A percentile compares a stretch with the other conserved stretches of the same genome.
phyloP scores from a whole-genome alignment of 2,797 vertebrate genomes.

The Buceros bicornis region DNA sequence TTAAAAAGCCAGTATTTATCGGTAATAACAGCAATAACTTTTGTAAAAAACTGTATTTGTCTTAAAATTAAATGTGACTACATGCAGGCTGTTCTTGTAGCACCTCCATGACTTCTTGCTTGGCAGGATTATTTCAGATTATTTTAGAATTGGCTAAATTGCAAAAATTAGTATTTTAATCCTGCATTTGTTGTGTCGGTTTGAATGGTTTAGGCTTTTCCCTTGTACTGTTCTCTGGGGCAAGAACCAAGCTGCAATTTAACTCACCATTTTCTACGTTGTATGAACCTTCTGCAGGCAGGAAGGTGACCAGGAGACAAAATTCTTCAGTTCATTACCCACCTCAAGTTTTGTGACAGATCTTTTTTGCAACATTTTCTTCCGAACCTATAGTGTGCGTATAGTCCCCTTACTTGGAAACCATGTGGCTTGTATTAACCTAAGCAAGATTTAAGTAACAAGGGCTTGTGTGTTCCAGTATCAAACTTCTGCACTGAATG shows the following conservation, averaged over 20 bases:
- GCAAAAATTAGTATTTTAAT: not conserved
- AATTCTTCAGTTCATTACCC: not conserved
- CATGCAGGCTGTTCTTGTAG: not conserved
- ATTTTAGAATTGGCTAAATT: conserved; percentile 12
- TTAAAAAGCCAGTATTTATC: not conserved
- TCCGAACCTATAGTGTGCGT: not conserved
- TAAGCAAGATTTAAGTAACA: not conserved
- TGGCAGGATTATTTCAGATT: not conserved
- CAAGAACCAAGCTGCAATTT: not conserved
- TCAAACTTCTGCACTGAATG: not conserved
- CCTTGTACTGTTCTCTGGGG: not conserved
- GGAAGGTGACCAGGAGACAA: not conserved
- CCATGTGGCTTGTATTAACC: not conserved
- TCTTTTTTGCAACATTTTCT: not conserved
- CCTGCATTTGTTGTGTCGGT: not conserved
- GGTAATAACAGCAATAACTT: not conserved
- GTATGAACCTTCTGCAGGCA: not conserved
- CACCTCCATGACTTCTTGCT: not conserved
- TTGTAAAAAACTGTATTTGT: not conserved
- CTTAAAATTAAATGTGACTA: not conserved
- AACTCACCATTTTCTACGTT: not conserved
- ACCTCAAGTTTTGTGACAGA: not conserved
- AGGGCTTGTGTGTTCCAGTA: not conserved
- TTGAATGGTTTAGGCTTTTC: not conserved
- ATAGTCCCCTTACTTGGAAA: not conserved